Percentiles rank a stretch among this genome's conserved stretches.
phyloP scores from a whole-genome alignment of 1,140 invertebrate species.

The Mamestra configurata region DNA sequence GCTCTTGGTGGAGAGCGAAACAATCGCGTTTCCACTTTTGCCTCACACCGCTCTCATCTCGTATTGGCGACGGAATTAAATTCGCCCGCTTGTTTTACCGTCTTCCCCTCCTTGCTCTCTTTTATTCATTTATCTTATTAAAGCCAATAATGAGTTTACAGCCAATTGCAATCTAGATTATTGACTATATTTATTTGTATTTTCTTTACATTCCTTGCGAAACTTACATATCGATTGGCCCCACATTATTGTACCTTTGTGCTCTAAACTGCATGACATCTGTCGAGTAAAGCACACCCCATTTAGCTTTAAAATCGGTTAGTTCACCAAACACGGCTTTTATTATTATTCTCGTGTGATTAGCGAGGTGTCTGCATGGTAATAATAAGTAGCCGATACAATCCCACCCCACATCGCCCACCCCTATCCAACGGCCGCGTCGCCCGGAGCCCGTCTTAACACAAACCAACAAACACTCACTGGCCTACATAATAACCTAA shows the following conservation, averaged over 20 bases:
- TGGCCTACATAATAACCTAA: conserved; percentile 7
- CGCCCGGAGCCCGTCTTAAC: conserved; percentile 9
- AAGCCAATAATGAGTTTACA: conserved; percentile 77
- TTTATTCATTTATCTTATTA: conserved; percentile 64
- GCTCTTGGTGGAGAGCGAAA: conserved; percentile 57
- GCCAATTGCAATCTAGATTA: conserved; percentile 36
- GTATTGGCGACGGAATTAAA: conserved; percentile 78
- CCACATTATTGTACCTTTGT: neutral
- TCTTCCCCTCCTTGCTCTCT: conserved; percentile 69
- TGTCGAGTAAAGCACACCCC: conserved; percentile 58
- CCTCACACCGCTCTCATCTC: conserved; percentile 64
- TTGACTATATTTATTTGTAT: neutral
- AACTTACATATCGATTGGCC: neutral
- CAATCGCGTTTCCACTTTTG: conserved; percentile 70
- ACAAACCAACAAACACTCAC: conserved; percentile 22
- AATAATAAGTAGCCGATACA: conserved; percentile 80
- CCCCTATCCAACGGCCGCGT: conserved; percentile 13
- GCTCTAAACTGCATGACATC: conserved; percentile 52
- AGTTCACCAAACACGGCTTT: conserved; percentile 57
- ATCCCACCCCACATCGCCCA: conserved; percentile 65
- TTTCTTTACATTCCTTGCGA: neutral
- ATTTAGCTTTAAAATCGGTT: conserved; percentile 58
- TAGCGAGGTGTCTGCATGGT: conserved; percentile 71
- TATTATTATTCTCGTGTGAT: conserved; percentile 66
- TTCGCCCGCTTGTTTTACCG: conserved; percentile 73